Percentiles rank a stretch among this genome's conserved stretches.
phyloP scores from a whole-genome alignment of 2,797 vertebrate genomes.

The Tympanoctomys barrerae region DNA sequence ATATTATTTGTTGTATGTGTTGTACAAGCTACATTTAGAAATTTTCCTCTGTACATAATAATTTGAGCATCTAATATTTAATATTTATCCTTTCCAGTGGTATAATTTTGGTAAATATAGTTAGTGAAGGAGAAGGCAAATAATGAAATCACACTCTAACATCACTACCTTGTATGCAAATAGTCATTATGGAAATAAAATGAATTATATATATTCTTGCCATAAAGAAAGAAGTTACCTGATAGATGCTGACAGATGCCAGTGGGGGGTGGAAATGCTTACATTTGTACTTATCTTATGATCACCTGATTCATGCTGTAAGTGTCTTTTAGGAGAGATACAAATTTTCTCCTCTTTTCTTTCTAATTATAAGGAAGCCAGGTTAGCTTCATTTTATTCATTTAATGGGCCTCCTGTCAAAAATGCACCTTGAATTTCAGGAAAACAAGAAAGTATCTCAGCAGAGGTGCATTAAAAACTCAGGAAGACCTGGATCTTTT shows the following conservation, averaged over 20 bases:
- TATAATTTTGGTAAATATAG: slow-evolving; percentile 19
- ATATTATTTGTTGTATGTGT: neutral
- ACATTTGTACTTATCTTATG: slow-evolving; percentile 67
- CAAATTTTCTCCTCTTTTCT: neutral
- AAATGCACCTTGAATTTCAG: neutral
- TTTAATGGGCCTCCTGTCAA: neutral
- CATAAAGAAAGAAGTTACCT: slow-evolving; percentile 54
- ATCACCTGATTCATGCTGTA: slow-evolving; percentile 69
- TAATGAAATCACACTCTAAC: slow-evolving; percentile 48
- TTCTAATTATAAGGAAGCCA: neutral
- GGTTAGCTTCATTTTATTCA: neutral
- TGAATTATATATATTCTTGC: slow-evolving; percentile 61
- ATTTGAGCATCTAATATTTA: slow-evolving; percentile 51
- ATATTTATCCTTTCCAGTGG: neutral
- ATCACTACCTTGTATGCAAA: neutral
- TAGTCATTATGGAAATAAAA: slow-evolving; percentile 68
- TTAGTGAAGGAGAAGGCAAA: slow-evolving; percentile 70
- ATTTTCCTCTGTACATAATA: neutral
- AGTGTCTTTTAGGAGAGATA: slow-evolving; percentile 64
- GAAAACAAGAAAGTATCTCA: neutral
- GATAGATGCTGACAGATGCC: slow-evolving; percentile 51
- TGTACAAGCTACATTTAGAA: neutral
- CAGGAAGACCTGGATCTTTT: too few species aligned
- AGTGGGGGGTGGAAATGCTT: slow-evolving; percentile 74
- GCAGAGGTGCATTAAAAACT: neutral